These are phyloP conservation scores for Rhinolophus sinicus DNA, from an alignment of 2,113 vertebrate genomes.

Conservation along the genomic window DNA sequence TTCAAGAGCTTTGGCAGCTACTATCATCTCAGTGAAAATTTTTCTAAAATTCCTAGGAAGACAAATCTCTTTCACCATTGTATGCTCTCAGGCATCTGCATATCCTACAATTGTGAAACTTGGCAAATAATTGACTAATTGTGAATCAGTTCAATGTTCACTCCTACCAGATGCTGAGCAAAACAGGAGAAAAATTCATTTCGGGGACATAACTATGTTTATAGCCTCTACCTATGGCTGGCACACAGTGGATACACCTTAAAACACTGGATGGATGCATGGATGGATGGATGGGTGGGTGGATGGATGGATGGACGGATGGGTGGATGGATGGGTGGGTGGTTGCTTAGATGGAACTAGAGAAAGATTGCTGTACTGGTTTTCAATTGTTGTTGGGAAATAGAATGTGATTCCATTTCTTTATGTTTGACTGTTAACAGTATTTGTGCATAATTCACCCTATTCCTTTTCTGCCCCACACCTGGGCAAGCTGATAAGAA, in stretches of 20 bases:
- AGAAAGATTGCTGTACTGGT: neutral
- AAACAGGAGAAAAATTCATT: neutral
- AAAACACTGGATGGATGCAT: neutral
- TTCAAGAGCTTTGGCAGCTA: neutral
- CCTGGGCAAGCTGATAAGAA: neutral
- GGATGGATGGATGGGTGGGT: neutral
- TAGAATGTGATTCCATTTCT: neutral
- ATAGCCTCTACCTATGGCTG: neutral
- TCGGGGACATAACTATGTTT: neutral
- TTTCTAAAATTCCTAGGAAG: neutral
- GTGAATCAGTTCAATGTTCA: neutral
- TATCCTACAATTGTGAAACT: neutral
- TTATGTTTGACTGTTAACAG: neutral
- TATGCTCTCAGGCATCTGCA: neutral
- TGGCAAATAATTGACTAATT: neutral
- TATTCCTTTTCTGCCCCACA: neutral
- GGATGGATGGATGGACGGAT: no score
- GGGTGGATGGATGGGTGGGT: neutral
- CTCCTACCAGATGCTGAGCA: neutral
- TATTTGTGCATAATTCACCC: neutral
- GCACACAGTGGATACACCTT: neutral
- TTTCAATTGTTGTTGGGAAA: neutral
- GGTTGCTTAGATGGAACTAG: neutral
- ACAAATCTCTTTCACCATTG: neutral
- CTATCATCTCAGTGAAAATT: neutral